Conservation (phyloP, 2,888 invertebrate genomes). For the Eristalis intricaria region DNA sequence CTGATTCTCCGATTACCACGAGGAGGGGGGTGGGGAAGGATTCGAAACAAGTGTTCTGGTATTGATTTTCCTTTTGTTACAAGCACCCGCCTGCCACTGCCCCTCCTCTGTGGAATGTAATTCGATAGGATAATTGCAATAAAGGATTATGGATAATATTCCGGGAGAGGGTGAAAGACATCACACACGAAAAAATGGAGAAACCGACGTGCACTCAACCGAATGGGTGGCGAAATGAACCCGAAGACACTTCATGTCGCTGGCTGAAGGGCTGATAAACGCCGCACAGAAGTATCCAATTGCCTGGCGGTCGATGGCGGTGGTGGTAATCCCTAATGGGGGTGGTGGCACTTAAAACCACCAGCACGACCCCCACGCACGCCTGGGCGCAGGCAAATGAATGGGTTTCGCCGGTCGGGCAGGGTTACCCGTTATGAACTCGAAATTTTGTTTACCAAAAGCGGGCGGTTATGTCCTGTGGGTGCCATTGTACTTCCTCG, state of each 20-base stretch:
- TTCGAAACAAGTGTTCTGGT: slow-evolving; percentile 62
- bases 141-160: slow-evolving; percentile 62
- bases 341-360: slow-evolving; percentile 40
- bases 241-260: slow-evolving; percentile 39
- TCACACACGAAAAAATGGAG: slow-evolving; percentile 16
- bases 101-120: slow-evolving; percentile 33
- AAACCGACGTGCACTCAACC: slow-evolving; percentile 27
- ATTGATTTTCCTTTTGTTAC: slow-evolving; percentile 53
- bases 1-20: slow-evolving; percentile 60
- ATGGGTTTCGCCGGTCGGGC: slow-evolving; percentile 33
- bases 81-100: neutral
- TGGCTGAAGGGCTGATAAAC: slow-evolving; percentile 25
- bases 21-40: neutral
- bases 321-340: slow-evolving; percentile 55
- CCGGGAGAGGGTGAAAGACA: neutral
- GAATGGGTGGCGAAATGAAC: slow-evolving; percentile 35
- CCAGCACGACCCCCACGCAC: slow-evolving; percentile 43
- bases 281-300: slow-evolving; percentile 62
- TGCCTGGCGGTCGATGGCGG: slow-evolving; percentile 29
- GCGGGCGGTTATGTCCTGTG: slow-evolving; percentile 27
- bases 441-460: slow-evolving; percentile 55
- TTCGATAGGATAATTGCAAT: slow-evolving; percentile 68
- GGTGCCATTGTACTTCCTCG: slow-evolving; percentile 60
- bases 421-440: slow-evolving; percentile 34
- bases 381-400: slow-evolving; percentile 26